These are phyloP conservation scores for Agriotes lineatus DNA, from an alignment of 2,888 invertebrate species.

Conservation along the genomic window DNA sequence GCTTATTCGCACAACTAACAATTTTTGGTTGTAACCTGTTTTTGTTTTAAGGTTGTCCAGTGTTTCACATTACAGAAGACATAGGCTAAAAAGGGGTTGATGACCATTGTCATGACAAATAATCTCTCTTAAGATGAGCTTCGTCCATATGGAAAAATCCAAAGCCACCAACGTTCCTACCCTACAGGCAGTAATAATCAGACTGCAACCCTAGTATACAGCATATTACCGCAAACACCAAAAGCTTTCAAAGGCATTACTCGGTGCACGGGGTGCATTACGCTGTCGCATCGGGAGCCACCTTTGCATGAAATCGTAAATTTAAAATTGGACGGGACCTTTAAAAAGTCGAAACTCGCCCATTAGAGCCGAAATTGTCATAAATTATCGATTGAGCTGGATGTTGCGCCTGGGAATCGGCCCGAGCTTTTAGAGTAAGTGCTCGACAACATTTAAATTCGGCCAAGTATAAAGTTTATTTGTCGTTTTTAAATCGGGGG, in stretches of 20 bases:
- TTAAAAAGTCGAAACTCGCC: slow-evolving; percentile 40
- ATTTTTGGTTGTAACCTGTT: no score
- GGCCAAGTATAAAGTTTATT: slow-evolving; percentile 65
- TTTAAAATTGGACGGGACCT: slow-evolving; percentile 42
- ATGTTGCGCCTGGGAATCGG: slow-evolving; percentile 59
- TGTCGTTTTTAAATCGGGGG: slow-evolving; percentile 59
- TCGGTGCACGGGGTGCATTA: slow-evolving; percentile 24
- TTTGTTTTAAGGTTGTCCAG: no score
- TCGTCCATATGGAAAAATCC: no score
- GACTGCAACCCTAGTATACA: no score
- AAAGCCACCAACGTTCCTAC: no score
- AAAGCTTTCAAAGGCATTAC: not conserved
- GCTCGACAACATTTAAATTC: slow-evolving; percentile 61
- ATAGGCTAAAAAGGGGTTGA: no score
- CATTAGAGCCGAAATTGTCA: slow-evolving; percentile 60
- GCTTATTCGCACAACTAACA: no score
- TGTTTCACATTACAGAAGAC: no score
- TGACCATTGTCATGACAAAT: no score
- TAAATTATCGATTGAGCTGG: slow-evolving; percentile 64
- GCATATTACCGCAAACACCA: no score
- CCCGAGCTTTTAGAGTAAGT: slow-evolving; percentile 61
- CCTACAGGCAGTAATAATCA: no score
- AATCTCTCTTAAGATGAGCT: no score
- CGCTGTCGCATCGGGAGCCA: slow-evolving; percentile 36
- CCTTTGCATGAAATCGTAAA: slow-evolving; percentile 47